A percentile compares a stretch with the other conserved stretches of the same genome.
These are phyloP conservation scores for Yponomeuta malinellus DNA, from an alignment of 2,888 invertebrate species.

Conservation along the genomic window DNA sequence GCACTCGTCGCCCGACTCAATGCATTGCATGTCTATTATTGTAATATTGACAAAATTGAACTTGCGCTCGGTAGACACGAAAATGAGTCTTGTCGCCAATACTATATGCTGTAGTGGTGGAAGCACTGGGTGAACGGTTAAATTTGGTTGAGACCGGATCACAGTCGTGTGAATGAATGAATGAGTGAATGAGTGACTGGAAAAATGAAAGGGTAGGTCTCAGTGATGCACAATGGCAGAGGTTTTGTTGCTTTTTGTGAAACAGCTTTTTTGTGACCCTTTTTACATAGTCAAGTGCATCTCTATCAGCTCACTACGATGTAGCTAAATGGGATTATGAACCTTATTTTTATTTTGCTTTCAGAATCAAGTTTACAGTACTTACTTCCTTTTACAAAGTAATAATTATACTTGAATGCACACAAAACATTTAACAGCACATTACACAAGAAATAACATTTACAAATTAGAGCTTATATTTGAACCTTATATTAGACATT, in stretches of 20 bases:
- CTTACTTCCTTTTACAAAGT: too few species aligned
- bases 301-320: too few species aligned
- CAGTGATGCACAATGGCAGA: background rate
- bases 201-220: background rate
- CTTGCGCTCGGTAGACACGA: background rate
- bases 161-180: background rate
- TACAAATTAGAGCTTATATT: too few species aligned
- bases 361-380: too few species aligned
- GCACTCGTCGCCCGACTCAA: slow-evolving; percentile 7
- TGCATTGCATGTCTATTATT: slow-evolving; percentile 5
- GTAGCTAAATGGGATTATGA: too few species aligned
- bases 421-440: too few species aligned
- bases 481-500: too few species aligned
- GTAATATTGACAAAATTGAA: background rate
- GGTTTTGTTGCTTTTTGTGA: background rate
- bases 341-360: too few species aligned
- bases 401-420: too few species aligned
- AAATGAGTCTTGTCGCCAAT: background rate
- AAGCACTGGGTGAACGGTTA: background rate
- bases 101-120: background rate
- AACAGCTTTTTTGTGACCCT: background rate
- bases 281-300: background rate
- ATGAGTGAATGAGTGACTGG: background rate
- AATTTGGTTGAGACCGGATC: background rate
- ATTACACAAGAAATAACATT: too few species aligned